These are phyloP conservation scores for Misgurnus anguillicaudatus DNA, from an alignment of 2,113 vertebrate genomes.

Conservation along the genomic window DNA sequence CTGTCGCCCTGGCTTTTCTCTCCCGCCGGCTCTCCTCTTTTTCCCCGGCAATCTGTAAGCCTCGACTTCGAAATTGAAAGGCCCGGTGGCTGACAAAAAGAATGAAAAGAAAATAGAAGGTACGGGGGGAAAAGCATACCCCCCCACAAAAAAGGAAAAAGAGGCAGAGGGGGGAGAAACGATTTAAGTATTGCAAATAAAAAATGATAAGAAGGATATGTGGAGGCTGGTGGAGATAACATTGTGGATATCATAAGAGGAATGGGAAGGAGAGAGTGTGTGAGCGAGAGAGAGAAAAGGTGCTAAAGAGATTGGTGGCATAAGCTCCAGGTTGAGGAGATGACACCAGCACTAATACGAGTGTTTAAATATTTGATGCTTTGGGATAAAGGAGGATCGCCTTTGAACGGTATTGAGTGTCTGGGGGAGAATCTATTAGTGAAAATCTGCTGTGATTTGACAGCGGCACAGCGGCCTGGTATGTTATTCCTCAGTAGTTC, in stretches of 20 bases:
- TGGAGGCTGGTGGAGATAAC: conserved; percentile 91
- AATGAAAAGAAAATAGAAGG: conserved; percentile 64
- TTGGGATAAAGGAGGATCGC: conserved; percentile 99
- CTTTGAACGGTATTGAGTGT: conserved; percentile 99
- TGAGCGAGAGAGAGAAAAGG: conserved; percentile 61
- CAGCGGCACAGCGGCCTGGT: conserved; percentile 87
- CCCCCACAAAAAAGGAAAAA: conserved; percentile 47
- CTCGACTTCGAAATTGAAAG: conserved; percentile 85
- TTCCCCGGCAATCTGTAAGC: conserved; percentile 79
- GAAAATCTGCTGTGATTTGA: conserved; percentile 95
- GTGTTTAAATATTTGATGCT: conserved; percentile 99
- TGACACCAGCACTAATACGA: conserved; percentile 98
- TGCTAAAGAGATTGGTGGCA: conserved; percentile 73
- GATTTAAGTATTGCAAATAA: conserved; percentile 80
- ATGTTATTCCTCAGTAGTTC: conserved; percentile 93
- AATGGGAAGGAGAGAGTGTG: conserved; percentile 74
- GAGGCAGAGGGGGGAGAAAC: conserved; percentile 68
- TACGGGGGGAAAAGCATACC: conserved; percentile 31
- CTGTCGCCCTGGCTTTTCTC: conserved; percentile 73
- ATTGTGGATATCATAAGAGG: conserved; percentile 88
- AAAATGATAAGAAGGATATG: conserved; percentile 83
- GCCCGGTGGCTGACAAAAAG: conserved; percentile 77
- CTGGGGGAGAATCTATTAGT: conserved; percentile 99
- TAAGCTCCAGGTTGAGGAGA: conserved; percentile 92
- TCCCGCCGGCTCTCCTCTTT: conserved; percentile 59